Conservation (phyloP, 2,888 invertebrate genomes). For the Galerucella nymphaeae region DNA sequence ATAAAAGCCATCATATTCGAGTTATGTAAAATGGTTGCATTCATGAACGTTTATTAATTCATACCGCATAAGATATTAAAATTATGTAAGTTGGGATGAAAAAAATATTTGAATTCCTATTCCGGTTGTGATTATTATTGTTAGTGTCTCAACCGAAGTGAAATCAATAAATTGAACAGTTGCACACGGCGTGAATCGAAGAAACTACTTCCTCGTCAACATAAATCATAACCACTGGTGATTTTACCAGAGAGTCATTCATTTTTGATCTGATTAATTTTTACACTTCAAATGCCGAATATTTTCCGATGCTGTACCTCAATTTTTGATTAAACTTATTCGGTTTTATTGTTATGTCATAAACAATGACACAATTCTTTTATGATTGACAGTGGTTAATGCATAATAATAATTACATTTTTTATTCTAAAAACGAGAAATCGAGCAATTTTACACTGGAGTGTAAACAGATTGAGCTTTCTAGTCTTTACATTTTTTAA, state of each 20-base stretch:
- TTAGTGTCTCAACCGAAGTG: constrained; percentile 33
- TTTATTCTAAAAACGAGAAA: background rate
- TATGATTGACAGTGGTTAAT: background rate
- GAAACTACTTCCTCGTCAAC: constrained; percentile 29
- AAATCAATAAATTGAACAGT: constrained; percentile 34
- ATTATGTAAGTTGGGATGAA: constrained; percentile 6
- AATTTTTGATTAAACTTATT: background rate
- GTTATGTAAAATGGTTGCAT: background rate
- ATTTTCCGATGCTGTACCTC: too few relatives aligned
- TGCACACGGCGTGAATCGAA: constrained; percentile 16
- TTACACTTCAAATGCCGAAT: too few relatives aligned
- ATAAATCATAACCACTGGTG: constrained; percentile 16
- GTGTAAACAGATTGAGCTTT: background rate
- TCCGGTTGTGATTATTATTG: constrained; percentile 20
- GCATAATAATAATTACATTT: background rate
- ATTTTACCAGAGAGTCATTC: constrained; percentile 15
- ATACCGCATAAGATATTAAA: constrained; percentile 1
- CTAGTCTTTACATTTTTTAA: background rate
- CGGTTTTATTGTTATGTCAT: constrained; percentile 7
- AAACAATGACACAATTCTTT: background rate
- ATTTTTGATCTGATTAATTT: too few relatives aligned
- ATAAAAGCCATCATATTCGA: background rate
- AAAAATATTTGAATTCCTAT: constrained; percentile 22
- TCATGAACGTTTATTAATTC: background rate
- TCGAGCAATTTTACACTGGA: constrained; percentile 1